phyloP scores from a whole-genome alignment of 2,888 invertebrate genomes.

The Cylindroiulus punctatus region DNA sequence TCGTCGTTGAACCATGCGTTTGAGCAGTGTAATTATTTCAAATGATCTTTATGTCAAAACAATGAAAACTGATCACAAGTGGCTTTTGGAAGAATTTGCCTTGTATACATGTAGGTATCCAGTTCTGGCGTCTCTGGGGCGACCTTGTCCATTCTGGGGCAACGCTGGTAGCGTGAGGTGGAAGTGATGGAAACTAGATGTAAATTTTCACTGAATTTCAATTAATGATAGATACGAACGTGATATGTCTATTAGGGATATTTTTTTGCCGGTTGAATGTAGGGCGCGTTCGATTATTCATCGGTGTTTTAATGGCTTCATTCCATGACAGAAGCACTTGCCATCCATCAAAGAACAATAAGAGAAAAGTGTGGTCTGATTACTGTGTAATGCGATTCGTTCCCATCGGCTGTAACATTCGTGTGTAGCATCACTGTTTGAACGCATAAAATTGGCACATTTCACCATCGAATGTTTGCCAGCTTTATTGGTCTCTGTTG shows the following conservation, averaged over 20 bases:
- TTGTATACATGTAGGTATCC: no score
- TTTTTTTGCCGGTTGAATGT: background rate
- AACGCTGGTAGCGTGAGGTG: no score
- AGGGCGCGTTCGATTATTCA: background rate
- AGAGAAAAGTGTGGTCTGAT: background rate
- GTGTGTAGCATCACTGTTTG: no score
- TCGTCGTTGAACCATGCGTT: background rate
- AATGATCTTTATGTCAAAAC: background rate
- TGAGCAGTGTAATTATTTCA: no score
- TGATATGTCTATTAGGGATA: background rate
- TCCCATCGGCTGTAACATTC: background rate
- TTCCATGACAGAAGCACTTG: background rate
- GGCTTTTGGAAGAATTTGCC: background rate
- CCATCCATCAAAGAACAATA: conserved; percentile 28
- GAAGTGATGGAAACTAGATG: no score
- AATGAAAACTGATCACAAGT: conserved; percentile 3
- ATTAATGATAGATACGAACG: conserved; percentile 9
- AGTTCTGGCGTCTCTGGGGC: no score
- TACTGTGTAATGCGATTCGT: background rate
- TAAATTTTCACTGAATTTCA: background rate
- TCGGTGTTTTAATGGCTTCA: background rate
- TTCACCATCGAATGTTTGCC: no score
- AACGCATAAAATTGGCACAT: no score
- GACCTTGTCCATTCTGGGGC: no score
- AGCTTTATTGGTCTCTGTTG: no score